Conservation (phyloP, 2,797 vertebrate species). For the Esox lucius region DNA sequence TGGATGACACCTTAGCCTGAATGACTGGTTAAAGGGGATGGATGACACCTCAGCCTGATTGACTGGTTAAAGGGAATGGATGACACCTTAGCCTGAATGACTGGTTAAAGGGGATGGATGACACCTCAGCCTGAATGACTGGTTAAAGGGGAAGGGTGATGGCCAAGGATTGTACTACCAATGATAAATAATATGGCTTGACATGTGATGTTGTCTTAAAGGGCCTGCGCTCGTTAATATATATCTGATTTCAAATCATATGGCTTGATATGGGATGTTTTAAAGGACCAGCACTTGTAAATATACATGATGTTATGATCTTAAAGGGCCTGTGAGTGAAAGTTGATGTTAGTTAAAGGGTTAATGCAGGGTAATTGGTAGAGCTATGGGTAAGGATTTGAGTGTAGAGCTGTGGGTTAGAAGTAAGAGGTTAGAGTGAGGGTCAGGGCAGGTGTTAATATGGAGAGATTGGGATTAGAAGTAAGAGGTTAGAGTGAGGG, state of each 20-base stretch:
- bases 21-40: too few species aligned
- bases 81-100: too few species aligned
- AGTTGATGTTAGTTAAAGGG: background rate
- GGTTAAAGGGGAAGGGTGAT: background rate
- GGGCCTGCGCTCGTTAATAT: background rate
- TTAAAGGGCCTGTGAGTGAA: slow-evolving; percentile 72
- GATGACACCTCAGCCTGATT: too few species aligned
- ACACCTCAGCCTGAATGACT: background rate
- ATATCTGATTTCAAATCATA: background rate
- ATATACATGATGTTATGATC: slow-evolving; percentile 16
- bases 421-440: too few species aligned
- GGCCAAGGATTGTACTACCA: background rate
- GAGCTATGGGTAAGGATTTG: too few species aligned
- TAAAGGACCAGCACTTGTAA: slow-evolving; percentile 38
- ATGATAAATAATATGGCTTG: background rate
- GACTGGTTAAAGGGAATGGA: too few species aligned
- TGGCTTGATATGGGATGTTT: too few species aligned
- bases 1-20: too few species aligned
- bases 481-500: background rate
- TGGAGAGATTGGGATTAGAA: background rate
- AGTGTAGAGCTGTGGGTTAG: too few species aligned
- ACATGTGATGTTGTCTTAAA: too few species aligned
- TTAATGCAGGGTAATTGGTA: background rate
- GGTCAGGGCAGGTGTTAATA: too few species aligned
- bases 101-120: too few species aligned